These are phyloP conservation scores for Osedax frankpressi DNA, from an alignment of 2,888 invertebrate species.

Conservation along the genomic window DNA sequence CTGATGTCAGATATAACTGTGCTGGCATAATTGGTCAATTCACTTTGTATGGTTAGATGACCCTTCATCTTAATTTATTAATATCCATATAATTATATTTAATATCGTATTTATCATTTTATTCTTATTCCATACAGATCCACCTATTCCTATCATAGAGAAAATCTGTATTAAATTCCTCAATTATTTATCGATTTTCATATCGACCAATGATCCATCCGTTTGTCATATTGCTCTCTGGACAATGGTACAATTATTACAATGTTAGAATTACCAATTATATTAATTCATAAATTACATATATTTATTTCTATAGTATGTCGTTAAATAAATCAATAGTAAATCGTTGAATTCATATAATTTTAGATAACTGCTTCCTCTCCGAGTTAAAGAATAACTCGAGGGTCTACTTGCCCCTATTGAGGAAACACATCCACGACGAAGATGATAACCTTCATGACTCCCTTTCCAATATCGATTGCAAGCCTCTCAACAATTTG, in stretches of 20 bases:
- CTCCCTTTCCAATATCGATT: too few species aligned
- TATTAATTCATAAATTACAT: too few species aligned
- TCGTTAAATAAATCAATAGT: too few species aligned
- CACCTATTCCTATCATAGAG: constrained; percentile 29
- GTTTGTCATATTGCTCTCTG: constrained; percentile 37
- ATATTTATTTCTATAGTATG: too few species aligned
- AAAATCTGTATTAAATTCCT: constrained; percentile 30
- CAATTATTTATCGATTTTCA: constrained; percentile 33
- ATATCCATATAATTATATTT: background rate
- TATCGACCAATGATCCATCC: constrained; percentile 32
- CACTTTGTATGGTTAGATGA: constrained; percentile 22
- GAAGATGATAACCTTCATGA: background rate
- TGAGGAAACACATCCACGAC: background rate
- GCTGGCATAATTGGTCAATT: constrained; percentile 37
- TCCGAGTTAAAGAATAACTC: background rate
- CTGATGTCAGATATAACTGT: constrained; percentile 37
- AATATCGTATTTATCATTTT: background rate
- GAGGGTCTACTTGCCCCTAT: background rate
- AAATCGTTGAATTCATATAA: too few species aligned
- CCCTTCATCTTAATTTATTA: background rate
- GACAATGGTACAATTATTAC: constrained; percentile 34
- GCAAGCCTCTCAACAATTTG: too few species aligned
- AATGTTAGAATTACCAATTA: too few species aligned
- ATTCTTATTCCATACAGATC: constrained; percentile 27
- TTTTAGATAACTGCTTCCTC: background rate